These are phyloP conservation scores for Chironomus tentans DNA, from an alignment of 2,888 invertebrate genomes.

Conservation along the genomic window DNA sequence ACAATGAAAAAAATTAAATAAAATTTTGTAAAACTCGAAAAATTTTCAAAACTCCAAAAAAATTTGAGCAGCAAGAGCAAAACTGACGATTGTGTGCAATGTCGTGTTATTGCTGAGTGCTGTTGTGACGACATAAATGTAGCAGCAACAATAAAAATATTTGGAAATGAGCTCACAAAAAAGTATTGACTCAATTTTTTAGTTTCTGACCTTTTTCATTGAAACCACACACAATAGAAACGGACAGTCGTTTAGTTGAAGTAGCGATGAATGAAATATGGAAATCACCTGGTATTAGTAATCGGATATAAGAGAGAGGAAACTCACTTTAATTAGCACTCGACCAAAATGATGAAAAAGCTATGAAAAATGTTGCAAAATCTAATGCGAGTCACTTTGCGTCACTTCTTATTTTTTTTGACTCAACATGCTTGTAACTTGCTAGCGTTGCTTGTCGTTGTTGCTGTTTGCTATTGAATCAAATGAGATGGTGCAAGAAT, in stretches of 20 bases:
- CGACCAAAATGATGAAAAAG: not conserved
- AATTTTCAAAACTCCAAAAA: no score
- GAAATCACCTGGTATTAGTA: not conserved
- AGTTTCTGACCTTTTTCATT: constrained; percentile 1
- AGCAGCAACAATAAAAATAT: no score
- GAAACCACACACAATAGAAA: not conserved
- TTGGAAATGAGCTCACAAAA: no score
- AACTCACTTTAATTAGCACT: not conserved
- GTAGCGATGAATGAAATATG: not conserved
- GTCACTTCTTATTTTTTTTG: no score
- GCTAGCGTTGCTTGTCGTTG: no score
- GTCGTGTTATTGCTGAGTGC: not conserved
- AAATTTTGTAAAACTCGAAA: not conserved
- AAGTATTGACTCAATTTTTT: no score
- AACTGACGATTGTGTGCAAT: no score
- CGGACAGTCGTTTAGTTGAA: not conserved
- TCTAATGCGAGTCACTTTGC: not conserved
- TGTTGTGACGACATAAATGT: not conserved
- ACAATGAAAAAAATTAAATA: no score
- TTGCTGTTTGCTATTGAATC: no score
- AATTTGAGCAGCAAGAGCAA: no score
- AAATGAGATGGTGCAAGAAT: no score
- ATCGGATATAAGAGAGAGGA: not conserved
- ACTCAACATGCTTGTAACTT: no score
- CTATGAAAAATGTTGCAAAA: not conserved